Evolutionary conservation across 2,888 invertebrate genomes (phyloP).

Genomic region (Perithous albicinctus): DNA sequence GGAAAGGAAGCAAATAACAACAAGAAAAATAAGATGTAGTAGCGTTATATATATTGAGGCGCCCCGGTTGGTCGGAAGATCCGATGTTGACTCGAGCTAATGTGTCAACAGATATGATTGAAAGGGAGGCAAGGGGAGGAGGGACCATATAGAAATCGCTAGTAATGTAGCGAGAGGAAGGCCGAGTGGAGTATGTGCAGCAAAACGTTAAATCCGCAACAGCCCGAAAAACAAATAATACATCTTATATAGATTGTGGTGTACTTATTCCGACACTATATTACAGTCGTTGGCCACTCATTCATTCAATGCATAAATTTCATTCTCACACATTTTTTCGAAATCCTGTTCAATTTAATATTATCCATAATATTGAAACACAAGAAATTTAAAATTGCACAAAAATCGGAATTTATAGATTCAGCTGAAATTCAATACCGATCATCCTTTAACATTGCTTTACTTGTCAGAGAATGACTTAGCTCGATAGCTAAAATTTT

Average conservation of each 20-base stretch:
- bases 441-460: too few relatives aligned
- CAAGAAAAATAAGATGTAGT: constrained; percentile 41
- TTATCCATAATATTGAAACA: too few relatives aligned
- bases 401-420: too few relatives aligned
- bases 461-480: too few relatives aligned
- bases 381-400: too few relatives aligned
- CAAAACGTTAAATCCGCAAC: constrained; percentile 24
- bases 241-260: constrained; percentile 4
- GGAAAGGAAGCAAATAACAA: constrained; percentile 32
- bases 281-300: not conserved
- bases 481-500: too few relatives aligned
- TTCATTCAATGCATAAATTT: not conserved
- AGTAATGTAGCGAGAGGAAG: constrained; percentile 22
- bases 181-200: constrained; percentile 15
- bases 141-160: constrained; percentile 46
- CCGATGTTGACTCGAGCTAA: constrained; percentile 69
- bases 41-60: not conserved
- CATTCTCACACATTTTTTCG: too few relatives aligned
- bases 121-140: constrained; percentile 49
- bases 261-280: constrained; percentile 5
- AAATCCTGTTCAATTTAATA: too few relatives aligned
- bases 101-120: constrained; percentile 68
- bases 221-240: constrained; percentile 48
- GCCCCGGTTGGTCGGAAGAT: constrained; percentile 56
- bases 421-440: too few relatives aligned